Base-by-base conservation (phyloP, 1,140 invertebrate genomes). In the Teleopsis dalmanni region DNA sequence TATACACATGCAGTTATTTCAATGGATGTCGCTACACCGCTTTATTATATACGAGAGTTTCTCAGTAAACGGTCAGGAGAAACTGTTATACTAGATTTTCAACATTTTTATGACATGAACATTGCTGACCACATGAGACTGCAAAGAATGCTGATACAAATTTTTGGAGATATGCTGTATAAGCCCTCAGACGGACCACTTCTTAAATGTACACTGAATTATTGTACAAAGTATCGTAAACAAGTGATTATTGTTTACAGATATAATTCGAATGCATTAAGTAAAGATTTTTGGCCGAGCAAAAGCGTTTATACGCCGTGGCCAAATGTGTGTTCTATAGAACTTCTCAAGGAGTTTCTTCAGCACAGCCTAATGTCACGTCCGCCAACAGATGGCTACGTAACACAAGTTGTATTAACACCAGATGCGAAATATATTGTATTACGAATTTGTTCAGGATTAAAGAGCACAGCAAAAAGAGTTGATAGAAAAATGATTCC, bases 51-150 rank as follows among this genome's bases (percentile, higher is more conserved):
- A 1, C 75, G 76, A 5, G 56, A 78, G 4, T 92, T 86, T 73
- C 61, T 90, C 4, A 70, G 76, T 4, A 58, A 59, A 5, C 83
- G 90, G 72, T 76, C 77, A 2, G 74, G 76, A 50, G 88, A 91
- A 74, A 69, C 88, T 9, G 73, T 91, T 3, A 77, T 93, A 25
- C 61, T 94, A 7, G 88, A 93, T 65, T 84, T 87, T 56, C 88
- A 92, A 62, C 89, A 93, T 75, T 87, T 92, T 65, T 91, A 92
- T 65, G 72, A 74, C 2, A 83, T 93, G 65, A 74, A 70, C 5
- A 61, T 76, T 7, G 54, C 66, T 19, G 75, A 84, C 55, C 88
- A 92, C 60, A 59, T 72, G 7, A 74, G 69, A 43, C 64, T 90
- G 3, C 77, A 87, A 11, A 61, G 73, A 3, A 72, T 77, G 23